Percentiles rank a stretch among this genome's conserved stretches.
Conservation (phyloP, 2,797 vertebrate genomes). For the Pempheris klunzingeri region DNA sequence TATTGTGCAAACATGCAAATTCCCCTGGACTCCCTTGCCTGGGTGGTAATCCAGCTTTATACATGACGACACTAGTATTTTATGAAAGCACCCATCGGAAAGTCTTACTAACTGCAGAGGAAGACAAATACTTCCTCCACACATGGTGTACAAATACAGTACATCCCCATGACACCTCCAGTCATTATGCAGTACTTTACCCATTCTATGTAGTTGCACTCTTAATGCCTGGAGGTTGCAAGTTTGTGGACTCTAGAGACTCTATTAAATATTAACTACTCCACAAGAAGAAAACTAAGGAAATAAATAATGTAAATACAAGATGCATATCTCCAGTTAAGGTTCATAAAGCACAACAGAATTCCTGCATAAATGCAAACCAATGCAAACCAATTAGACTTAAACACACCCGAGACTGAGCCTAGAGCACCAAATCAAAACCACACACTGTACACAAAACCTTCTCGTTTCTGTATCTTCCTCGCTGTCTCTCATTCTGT, state of each 20-base stretch:
- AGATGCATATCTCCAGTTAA: slow-evolving; percentile 14
- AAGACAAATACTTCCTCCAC: slow-evolving; percentile 5
- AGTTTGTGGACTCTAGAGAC: slow-evolving; percentile 52
- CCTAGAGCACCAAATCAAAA: background rate
- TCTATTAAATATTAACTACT: slow-evolving; percentile 65
- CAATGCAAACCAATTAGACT: slow-evolving; percentile 8
- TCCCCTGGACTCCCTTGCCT: background rate
- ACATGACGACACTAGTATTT: background rate
- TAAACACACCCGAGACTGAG: background rate
- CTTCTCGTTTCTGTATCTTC: background rate
- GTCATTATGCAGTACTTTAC: slow-evolving; percentile 6
- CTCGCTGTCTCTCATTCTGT: background rate
- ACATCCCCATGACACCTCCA: slow-evolving; percentile 1
- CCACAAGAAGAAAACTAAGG: slow-evolving; percentile 48
- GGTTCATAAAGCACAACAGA: background rate
- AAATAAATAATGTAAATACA: slow-evolving; percentile 70
- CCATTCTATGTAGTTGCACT: slow-evolving; percentile 38
- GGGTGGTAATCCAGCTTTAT: background rate
- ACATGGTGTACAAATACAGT: slow-evolving; percentile 12
- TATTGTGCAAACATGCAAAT: background rate
- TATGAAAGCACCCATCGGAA: slow-evolving; percentile 3
- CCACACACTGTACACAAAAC: background rate
- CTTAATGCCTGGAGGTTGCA: slow-evolving; percentile 42
- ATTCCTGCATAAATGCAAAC: slow-evolving; percentile 21
- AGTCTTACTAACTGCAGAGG: background rate